phyloP scores from a whole-genome alignment of 2,888 invertebrate species.

The Xylota sylvarum region DNA sequence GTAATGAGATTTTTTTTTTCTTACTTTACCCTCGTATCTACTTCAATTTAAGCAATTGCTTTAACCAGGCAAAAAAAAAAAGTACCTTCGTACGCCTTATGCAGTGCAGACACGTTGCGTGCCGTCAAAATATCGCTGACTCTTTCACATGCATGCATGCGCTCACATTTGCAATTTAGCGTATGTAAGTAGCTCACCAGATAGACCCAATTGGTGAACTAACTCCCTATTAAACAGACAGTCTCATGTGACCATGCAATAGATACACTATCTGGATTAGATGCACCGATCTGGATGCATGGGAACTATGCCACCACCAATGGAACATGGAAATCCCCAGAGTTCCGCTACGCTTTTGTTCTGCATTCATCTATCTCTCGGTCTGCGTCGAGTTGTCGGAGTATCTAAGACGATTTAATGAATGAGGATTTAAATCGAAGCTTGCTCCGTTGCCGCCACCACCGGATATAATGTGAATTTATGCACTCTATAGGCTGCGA shows the following conservation, averaged over 20 bases:
- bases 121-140: constrained; percentile 59
- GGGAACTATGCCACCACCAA: constrained; percentile 59
- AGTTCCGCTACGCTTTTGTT: constrained; percentile 30
- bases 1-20: constrained; percentile 51
- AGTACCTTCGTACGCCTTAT: too few species aligned
- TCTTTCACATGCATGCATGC: constrained; percentile 45
- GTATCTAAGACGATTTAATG: constrained; percentile 16
- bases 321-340: constrained; percentile 20
- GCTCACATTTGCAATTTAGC: constrained; percentile 58
- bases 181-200: constrained; percentile 46
- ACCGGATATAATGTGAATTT: constrained; percentile 37
- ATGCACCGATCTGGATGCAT: constrained; percentile 58
- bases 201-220: constrained; percentile 45
- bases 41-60: constrained; percentile 45
- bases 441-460: background rate
- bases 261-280: constrained; percentile 46
- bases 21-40: constrained; percentile 17
- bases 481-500: background rate
- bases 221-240: constrained; percentile 11
- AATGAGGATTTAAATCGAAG: constrained; percentile 26
- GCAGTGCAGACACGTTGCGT: constrained; percentile 44
- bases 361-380: background rate
- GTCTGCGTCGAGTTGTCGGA: background rate
- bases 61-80: constrained; percentile 16
- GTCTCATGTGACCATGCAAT: constrained; percentile 38